Percentiles rank a stretch among this genome's conserved stretches.
phyloP scores from a whole-genome alignment of 2,888 invertebrate species.

The Eupithecia centaureata region DNA sequence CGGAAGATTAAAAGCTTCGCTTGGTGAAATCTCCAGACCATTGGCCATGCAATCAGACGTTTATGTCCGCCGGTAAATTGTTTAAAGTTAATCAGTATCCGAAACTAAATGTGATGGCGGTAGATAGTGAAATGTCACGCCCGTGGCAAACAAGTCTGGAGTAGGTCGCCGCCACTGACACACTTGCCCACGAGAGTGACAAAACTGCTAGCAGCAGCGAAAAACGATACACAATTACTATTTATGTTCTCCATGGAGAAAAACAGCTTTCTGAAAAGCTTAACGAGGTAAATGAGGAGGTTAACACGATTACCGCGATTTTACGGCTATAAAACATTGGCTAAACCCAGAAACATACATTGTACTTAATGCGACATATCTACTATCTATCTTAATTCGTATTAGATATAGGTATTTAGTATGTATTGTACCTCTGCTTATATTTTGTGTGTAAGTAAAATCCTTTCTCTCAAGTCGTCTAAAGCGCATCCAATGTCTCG shows the following conservation, averaged over 20 bases:
- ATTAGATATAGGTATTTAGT: too few species aligned
- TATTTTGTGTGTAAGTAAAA: not conserved
- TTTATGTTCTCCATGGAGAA: constrained; percentile 40
- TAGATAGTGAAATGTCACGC: constrained; percentile 71
- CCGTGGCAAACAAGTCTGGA: constrained; percentile 64
- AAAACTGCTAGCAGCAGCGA: constrained; percentile 62
- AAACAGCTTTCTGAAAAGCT: constrained; percentile 36
- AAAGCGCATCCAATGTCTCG: not conserved
- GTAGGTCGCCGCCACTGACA: constrained; percentile 69
- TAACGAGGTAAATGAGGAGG: constrained; percentile 25
- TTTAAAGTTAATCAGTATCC: constrained; percentile 37
- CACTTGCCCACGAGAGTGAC: constrained; percentile 71
- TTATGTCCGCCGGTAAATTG: constrained; percentile 2
- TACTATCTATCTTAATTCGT: not conserved
- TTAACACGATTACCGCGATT: constrained; percentile 20
- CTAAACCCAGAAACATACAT: not conserved
- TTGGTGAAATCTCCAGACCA: constrained; percentile 1
- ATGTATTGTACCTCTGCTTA: too few species aligned
- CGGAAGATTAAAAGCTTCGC: not conserved
- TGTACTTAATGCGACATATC: not conserved
- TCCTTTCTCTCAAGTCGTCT: not conserved
- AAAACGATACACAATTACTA: constrained; percentile 53
- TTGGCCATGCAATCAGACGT: not conserved
- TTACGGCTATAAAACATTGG: constrained; percentile 11
- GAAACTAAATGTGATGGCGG: constrained; percentile 52